Base-by-base conservation (phyloP, 2,888 invertebrate species). In the Agrotis puta region DNA sequence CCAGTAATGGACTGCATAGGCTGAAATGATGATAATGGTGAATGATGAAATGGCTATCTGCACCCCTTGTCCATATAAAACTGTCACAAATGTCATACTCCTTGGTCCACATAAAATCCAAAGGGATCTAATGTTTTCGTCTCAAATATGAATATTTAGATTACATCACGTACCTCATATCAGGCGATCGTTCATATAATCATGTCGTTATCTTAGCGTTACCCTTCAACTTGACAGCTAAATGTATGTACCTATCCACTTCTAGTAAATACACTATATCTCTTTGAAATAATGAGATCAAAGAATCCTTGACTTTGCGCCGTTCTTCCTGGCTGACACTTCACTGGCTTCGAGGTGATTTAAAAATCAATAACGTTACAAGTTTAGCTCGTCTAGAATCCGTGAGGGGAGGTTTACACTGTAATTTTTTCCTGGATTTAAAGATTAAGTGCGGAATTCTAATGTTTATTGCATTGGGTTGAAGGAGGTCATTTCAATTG, bases 271-370 rank as follows among this genome's bases (percentile, higher is more conserved):
- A 87, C 54, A 39, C 39, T 27, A 3, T 64, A 74, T 87, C 91
- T 90, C 88, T 87, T 87, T 47, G 81, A 39, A 39, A 11, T 94
- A 94, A 94, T 89, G 85, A 89, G 93, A 94, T 94, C 90, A 92
- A 81, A 64, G 85, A 87, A 81, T 90, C 94, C 95, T 94, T 95
- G 95, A 95, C 95, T 92, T 94, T 93, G 87, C 78, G 83, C 58
- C 79, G 70, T 48, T 80, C 69, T 88, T 86, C 89, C 88, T 84
- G 88, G 79, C 84, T 76, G 82, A 70, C 87, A 90, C 83, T 92
- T 89, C 71, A 70, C n/a, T 74, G 94, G 93, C 90, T 94, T 94
- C 93, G 43, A 74, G 66, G 82, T 85, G 88, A 87, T 89, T 88
- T 88, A 88, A 87, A 89, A 91, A 92, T 93, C 92, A 88, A 91